phyloP scores from a whole-genome alignment of 2,797 vertebrate species.

The Sciaenops ocellatus region DNA sequence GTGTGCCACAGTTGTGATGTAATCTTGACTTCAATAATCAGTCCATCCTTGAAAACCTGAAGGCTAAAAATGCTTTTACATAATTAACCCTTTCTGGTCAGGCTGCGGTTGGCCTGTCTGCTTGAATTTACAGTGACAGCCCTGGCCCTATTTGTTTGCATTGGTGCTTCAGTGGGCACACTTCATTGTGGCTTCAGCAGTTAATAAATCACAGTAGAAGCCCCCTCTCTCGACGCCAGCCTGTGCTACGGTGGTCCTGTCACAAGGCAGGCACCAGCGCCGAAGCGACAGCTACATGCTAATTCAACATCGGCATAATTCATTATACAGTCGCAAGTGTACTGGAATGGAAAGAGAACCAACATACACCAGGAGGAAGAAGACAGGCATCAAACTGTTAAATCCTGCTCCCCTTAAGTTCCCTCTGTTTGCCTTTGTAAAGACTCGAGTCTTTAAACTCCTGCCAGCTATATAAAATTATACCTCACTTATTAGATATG shows the following conservation, averaged over 20 bases:
- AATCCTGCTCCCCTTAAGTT: conserved; percentile 77
- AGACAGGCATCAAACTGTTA: conserved; percentile 81
- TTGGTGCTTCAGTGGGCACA: conserved; percentile 82
- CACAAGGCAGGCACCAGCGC: conserved; percentile 79
- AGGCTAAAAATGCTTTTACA: conserved; percentile 63
- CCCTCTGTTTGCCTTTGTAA: conserved; percentile 68
- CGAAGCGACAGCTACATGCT: conserved; percentile 86
- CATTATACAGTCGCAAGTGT: conserved; percentile 87
- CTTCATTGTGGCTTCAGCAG: conserved; percentile 81
- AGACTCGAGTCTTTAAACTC: conserved; percentile 53
- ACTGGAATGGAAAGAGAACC: conserved; percentile 83
- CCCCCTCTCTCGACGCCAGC: conserved; percentile 53
- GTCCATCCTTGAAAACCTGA: conserved; percentile 42
- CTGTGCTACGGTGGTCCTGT: conserved; percentile 85
- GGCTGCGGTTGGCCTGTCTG: conserved; percentile 66
- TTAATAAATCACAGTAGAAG: conserved; percentile 85
- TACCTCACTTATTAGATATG: conserved; percentile 44
- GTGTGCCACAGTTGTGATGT: conserved; percentile 24
- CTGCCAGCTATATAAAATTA: conserved; percentile 52
- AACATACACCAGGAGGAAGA: conserved; percentile 79
- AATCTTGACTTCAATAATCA: conserved; percentile 42
- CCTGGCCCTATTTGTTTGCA: conserved; percentile 81
- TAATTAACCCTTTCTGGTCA: conserved; percentile 82
- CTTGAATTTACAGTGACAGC: conserved; percentile 80
- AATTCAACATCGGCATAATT: conserved; percentile 88